Evolutionary conservation across 1,140 invertebrate genomes (phyloP), one percentile per base, ranked within the genome.

Genomic region (Melitaea cinxia): DNA sequence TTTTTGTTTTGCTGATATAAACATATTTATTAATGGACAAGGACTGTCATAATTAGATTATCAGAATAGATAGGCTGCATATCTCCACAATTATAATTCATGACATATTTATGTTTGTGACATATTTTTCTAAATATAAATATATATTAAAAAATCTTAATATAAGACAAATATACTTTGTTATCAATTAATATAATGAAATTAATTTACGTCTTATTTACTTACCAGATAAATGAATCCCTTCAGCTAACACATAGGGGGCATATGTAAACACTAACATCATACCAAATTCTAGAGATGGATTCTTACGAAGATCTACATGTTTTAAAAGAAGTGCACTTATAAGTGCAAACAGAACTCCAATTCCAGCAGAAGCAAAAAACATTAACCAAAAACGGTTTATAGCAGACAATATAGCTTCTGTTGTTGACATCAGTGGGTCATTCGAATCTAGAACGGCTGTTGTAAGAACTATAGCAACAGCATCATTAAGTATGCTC

Each of bases 251-350:
- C 10, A 98, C 98, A 92, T 99, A 99, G 0, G 99, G 99, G 4
- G 97, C 96, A 92, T 99, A 99, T 12, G 98, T 98, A 80, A 99
- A 99, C 10, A 99, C 97, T 15, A 99, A 91, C 96, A 99, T 99
- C 91, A 99, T 96, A 30, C 97, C 98, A 93, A 99, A 98, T 91
- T 99, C 99, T 35, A 99, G 91, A 4, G 98, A 99, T 0, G 99
- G 99, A 92, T 99, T 99, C 91, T 99, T 99, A 35, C 98, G 93
- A 12, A 99, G 92, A 92, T 99, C 98, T 67, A 99, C 94, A 92
- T 99, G 97, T 92, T 99, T 99, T 21, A 99, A 92, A 30, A 99
- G 91, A 24, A 99, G 89, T 30, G 98, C 98, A 92, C 97, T 99
- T 14, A 97, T 94, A 2, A 99, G 91, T 14, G 98, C 99, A 93